Evolutionary conservation across 2,113 vertebrate species (phyloP).

Genomic region (Ailurus styani): DNA sequence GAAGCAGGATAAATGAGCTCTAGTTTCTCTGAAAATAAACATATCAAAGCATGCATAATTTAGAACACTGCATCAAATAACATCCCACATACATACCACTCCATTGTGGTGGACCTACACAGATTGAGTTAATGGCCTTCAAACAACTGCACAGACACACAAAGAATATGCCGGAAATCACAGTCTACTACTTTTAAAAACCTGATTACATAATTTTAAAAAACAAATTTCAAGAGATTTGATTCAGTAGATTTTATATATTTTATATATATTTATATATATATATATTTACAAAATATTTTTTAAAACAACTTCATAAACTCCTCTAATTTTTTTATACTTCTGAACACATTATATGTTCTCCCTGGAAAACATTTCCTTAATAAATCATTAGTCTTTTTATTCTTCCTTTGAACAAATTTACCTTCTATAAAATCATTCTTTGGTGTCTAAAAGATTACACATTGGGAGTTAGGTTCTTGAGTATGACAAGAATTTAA

Average conservation of each 20-base stretch:
- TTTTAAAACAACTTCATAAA: constrained; percentile 27
- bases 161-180: neutral
- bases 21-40: constrained; percentile 8
- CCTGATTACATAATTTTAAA: neutral
- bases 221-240: constrained; percentile 27
- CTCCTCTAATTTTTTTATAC: neutral
- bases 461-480: neutral
- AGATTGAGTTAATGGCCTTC: constrained; percentile 36
- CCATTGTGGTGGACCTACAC: constrained; percentile 65
- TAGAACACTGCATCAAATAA: neutral
- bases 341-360: neutral
- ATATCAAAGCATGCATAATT: constrained; percentile 46
- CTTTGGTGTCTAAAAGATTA: neutral
- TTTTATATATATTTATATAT: neutral
- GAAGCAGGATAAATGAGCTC: neutral
- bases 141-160: neutral
- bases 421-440: neutral
- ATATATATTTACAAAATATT: neutral
- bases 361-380: neutral
- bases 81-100: constrained; percentile 61
- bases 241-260: neutral
- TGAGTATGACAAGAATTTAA: constrained; percentile 5
- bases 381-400: neutral
- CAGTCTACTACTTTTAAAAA: constrained; percentile 13
- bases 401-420: neutral